phyloP scores from a whole-genome alignment of 1,140 invertebrate species.

The Drepana arcuata region DNA sequence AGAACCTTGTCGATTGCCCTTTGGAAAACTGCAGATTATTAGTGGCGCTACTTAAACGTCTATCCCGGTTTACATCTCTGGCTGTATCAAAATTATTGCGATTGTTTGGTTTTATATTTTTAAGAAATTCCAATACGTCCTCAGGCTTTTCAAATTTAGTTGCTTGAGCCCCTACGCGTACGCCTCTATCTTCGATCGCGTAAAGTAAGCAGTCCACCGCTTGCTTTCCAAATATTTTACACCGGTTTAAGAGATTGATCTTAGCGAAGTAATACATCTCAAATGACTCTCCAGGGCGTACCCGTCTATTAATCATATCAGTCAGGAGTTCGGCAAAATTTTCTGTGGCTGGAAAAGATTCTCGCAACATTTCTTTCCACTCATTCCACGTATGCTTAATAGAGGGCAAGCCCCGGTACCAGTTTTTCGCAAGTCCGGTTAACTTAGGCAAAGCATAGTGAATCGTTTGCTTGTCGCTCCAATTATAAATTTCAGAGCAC shows the following conservation, averaged over 20 bases:
- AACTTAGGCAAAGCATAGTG: constrained; percentile 10
- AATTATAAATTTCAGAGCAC: constrained; percentile 7
- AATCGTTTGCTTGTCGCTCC: constrained; percentile 11
- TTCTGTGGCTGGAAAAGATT: constrained; percentile 9
- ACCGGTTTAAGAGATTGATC: constrained; percentile 2
- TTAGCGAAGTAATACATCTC: constrained; percentile 8
- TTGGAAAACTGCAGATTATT: constrained; percentile 2
- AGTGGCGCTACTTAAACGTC: too few species aligned
- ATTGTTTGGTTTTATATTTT: constrained; percentile 8
- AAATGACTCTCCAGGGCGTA: constrained; percentile 1
- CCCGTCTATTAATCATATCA: constrained; percentile 2
- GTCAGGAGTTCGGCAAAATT: constrained; percentile 7
- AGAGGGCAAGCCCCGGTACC: constrained; percentile 18
- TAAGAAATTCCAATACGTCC: constrained; percentile 3
- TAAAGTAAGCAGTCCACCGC: constrained; percentile 5
- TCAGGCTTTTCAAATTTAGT: constrained; percentile 2
- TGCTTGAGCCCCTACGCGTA: constrained; percentile 3
- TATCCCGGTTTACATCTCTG: too few species aligned
- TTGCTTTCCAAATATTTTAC: constrained; percentile 1
- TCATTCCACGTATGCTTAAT: constrained; percentile 19
- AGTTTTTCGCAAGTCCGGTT: constrained; percentile 9
- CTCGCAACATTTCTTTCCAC: constrained; percentile 13
- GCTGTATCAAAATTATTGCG: too few species aligned
- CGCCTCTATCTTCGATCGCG: constrained; percentile 5
- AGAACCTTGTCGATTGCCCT: neutral